Conservation (phyloP, 2,113 vertebrate species). For the Festucalex cinctus region DNA sequence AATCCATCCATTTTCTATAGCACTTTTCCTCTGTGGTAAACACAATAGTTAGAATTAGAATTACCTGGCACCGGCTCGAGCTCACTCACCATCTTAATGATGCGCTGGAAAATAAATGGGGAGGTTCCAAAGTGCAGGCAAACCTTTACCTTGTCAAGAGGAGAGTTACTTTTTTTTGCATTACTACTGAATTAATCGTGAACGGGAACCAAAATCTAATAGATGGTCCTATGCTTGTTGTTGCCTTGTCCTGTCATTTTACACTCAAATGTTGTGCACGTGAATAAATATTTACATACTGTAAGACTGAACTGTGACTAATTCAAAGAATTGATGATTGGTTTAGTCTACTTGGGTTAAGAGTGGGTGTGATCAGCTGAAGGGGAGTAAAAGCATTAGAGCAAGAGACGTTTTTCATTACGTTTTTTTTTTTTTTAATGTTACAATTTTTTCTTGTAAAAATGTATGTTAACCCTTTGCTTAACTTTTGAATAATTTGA, state of each 20-base stretch:
- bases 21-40: background rate
- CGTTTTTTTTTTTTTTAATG: too few species aligned
- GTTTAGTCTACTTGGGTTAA: background rate
- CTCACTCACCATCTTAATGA: background rate
- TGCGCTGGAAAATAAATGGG: background rate
- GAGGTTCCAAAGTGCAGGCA: background rate
- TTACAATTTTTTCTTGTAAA: too few species aligned
- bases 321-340: background rate
- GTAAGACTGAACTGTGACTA: slow-evolving; percentile 7
- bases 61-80: background rate
- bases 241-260: background rate
- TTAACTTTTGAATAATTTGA: too few species aligned
- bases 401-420: too few species aligned
- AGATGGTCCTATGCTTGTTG: background rate
- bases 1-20: background rate
- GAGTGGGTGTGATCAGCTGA: background rate
- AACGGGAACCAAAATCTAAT: slow-evolving; percentile 2
- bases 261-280: background rate
- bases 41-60: background rate
- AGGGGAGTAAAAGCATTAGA: background rate
- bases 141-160: background rate
- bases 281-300: slow-evolving; percentile 4
- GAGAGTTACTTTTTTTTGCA: background rate
- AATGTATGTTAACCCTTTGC: too few species aligned
- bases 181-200: background rate